Base-by-base conservation (phyloP, 2,888 invertebrate genomes). In the Philonicus albiceps region DNA sequence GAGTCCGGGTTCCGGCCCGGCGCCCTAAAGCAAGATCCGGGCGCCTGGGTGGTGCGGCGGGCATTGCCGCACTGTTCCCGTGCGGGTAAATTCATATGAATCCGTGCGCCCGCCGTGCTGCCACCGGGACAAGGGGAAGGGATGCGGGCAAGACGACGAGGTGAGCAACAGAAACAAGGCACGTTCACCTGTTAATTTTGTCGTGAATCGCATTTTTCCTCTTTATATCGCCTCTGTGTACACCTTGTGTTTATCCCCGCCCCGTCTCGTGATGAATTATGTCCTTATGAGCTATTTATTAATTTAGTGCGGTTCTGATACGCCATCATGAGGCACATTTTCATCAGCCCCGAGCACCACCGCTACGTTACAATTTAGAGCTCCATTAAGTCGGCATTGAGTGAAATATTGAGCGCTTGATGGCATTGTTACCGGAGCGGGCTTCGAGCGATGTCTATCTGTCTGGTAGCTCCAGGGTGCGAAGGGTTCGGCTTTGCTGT, bases 141-240 rank as follows among this genome's bases (percentile, higher is more conserved):
- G n/a, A n/a, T 73, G 40, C 19, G 31, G n/a, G 73, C 73, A 85
- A 73, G 31, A 43, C 37, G 73, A 75, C 74, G 27, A 75, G 34
- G 53, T 31, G 75, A 85, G 85, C 74, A 76, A 76, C 34, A 55
- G 64, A 74, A 55, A 27, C n/a, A n/a, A n/a, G 83, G 84, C 88
- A 87, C 88, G 86, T 87, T 86, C 88, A 88, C 88, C 88, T 88
- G 88, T 88, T 88, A 88, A 88, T 88, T 87, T 87, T 86, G 84
- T 86, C 87, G 84, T 87, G 86, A 87, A 81, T 83, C 85, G 37
- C 75, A 84, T 84, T 84, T 84, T 84, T 84, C 73, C 73, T 84
- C 73, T 73, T 72, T 40, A 27, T 40, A 40, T 73, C 30, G 73
- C 73, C 73, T 73, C 22, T 43, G 64, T 83, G 73, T 84, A 73